Evolutionary conservation across 1,140 invertebrate species (phyloP).

Genomic region (Hyles euphorbiae): DNA sequence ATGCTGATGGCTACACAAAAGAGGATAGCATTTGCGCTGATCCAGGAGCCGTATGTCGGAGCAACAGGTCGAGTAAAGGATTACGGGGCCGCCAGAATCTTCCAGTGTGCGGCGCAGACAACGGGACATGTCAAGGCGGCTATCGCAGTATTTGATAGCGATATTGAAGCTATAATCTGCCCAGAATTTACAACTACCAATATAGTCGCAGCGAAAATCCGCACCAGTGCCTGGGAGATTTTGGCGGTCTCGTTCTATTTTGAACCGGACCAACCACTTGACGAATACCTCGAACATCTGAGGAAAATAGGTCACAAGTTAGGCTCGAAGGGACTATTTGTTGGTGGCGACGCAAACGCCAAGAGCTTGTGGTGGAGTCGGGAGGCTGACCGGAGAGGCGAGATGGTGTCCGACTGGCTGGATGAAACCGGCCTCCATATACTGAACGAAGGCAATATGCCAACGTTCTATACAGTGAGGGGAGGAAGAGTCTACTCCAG

Average conservation of each 20-base stretch:
- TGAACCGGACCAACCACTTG: conserved; percentile 9
- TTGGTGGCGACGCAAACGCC: no score
- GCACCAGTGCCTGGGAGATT: background rate
- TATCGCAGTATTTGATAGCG: no score
- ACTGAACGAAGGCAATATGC: no score
- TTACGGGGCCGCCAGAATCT: conserved; percentile 6
- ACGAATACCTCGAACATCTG: conserved; percentile 9
- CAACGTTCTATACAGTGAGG: no score
- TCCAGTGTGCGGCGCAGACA: conserved; percentile 1
- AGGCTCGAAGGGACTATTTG: no score
- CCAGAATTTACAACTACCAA: conserved; percentile 10
- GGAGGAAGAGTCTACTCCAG: no score
- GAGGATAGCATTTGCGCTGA: background rate
- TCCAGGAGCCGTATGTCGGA: conserved; percentile 19
- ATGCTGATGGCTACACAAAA: conserved; percentile 2
- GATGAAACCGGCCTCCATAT: no score
- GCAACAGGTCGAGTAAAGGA: background rate
- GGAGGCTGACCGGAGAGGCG: no score
- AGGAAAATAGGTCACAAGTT: background rate
- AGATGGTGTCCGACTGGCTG: no score
- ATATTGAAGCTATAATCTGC: no score
- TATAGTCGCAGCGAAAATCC: background rate
- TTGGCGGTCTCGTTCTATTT: conserved; percentile 5
- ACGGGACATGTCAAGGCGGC: conserved; percentile 13
- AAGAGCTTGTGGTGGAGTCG: no score